phyloP scores from a whole-genome alignment of 2,888 invertebrate genomes.

The Frankliniella fusca region DNA sequence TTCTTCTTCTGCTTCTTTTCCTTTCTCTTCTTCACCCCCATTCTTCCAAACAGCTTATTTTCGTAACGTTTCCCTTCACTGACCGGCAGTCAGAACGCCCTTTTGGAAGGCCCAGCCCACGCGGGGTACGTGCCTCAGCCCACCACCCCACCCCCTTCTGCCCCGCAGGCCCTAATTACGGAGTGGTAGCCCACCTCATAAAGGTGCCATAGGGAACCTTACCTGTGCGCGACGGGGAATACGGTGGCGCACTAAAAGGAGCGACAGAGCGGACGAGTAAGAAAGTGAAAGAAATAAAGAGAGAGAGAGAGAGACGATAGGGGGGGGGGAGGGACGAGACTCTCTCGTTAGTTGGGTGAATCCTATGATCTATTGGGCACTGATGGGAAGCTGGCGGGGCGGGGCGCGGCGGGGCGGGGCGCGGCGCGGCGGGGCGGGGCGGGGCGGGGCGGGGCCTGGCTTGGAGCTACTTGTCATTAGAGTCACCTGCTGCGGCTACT shows the following conservation, averaged over 20 bases:
- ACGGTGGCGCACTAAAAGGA: not conserved
- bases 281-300: not conserved
- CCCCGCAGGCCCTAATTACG: not conserved
- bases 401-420: too few species aligned
- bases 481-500: not conserved
- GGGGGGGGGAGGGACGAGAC: not conserved
- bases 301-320: not conserved
- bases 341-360: constrained; percentile 1
- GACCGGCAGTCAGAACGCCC: not conserved
- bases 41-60: too few species aligned
- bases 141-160: not conserved
- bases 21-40: too few species aligned
- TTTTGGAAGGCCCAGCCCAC: too few species aligned
- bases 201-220: too few species aligned
- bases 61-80: too few species aligned
- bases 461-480: not conserved
- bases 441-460: too few species aligned
- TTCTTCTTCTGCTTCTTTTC: too few species aligned
- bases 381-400: too few species aligned
- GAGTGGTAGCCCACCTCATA: not conserved
- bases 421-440: too few species aligned
- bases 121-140: not conserved
- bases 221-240: not conserved
- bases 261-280: not conserved
- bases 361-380: constrained; percentile 19